A percentile compares a stretch with the other conserved stretches of the same genome.
These are phyloP conservation scores for Oplegnathus fasciatus DNA, from an alignment of 2,113 vertebrate genomes.

Conservation along the genomic window DNA sequence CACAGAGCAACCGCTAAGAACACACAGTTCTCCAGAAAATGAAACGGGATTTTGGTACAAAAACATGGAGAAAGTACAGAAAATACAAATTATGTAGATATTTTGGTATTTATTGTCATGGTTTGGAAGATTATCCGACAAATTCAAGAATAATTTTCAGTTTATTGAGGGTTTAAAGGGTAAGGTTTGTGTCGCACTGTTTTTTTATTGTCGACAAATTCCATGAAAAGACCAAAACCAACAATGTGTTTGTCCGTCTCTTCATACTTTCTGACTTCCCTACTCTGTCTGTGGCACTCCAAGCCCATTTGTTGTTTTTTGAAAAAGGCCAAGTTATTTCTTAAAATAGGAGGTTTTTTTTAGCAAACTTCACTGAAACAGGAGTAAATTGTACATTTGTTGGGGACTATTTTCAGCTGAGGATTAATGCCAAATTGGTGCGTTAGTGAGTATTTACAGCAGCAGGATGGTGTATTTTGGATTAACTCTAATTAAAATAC, in stretches of 20 bases:
- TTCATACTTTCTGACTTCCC: no score
- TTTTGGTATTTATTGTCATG: background rate
- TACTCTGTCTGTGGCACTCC: background rate
- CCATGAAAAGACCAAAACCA: background rate
- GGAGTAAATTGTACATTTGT: background rate
- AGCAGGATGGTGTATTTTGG: background rate
- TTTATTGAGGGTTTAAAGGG: background rate
- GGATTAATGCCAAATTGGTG: background rate
- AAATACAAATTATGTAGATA: background rate
- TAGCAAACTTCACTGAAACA: background rate
- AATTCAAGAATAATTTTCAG: background rate
- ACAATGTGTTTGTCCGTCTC: background rate
- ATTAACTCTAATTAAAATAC: constrained; percentile 10
- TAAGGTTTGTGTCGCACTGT: background rate
- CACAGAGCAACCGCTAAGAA: background rate
- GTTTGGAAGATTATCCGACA: background rate
- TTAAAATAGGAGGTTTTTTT: background rate
- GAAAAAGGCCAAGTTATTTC: background rate
- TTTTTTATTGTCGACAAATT: background rate
- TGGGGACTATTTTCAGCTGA: background rate
- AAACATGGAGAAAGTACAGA: background rate
- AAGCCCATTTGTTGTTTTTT: no score
- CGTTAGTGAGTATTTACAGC: background rate
- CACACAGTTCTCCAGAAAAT: background rate
- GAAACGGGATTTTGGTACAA: background rate